Base-by-base conservation (phyloP, 1,140 invertebrate species). In the Pogonomyrmex californicus region DNA sequence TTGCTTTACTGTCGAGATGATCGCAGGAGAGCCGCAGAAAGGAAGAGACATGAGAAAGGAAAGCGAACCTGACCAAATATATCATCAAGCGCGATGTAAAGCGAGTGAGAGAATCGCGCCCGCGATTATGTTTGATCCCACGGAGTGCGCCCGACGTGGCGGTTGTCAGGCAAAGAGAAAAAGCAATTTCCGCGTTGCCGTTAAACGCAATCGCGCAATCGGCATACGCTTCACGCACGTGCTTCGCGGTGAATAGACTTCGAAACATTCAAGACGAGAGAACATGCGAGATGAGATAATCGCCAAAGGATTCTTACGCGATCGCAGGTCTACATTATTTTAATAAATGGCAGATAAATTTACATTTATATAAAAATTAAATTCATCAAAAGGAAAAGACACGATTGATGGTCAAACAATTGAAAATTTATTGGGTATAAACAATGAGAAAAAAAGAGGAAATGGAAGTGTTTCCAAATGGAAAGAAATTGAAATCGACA, bases 101-200 rank as follows among this genome's bases (percentile, higher is more conserved):
- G 38, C 47, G 41, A 68, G 41, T 23, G 65, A 49, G 65, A 68
- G 44, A 68, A 68, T n/a, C 44, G 41, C 41, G 65, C 23, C 65
- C 65, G 65, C 44, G 65, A 68, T 68, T 68, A 68, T 38, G 47
- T 33, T 49, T 51, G 49, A 60, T 88, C 87, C 81, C 87, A 56
- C 85, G 60, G 23, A 36, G 41, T n/a, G 77, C 78, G 75, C 85
- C 79, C 70, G 66, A 60, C 54, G 68, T 30, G 79, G 75, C 63
- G 68, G 65, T 70, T 58, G 36, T 68, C 65, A 38, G 41, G 65
- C 30, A 54, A 58, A 33, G 76, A 68, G 85, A 87, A 87, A 51
- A 87, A 88, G 86, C 71, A 87, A 87, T 88, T 88, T 88, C 85
- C 87, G 54, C 77, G 56, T 10, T 88, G 85, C 86, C 77, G 87